Evolutionary conservation across 1,140 invertebrate species (phyloP), one percentile per base, ranked within the genome.

Genomic region (Drosophila parvula): DNA sequence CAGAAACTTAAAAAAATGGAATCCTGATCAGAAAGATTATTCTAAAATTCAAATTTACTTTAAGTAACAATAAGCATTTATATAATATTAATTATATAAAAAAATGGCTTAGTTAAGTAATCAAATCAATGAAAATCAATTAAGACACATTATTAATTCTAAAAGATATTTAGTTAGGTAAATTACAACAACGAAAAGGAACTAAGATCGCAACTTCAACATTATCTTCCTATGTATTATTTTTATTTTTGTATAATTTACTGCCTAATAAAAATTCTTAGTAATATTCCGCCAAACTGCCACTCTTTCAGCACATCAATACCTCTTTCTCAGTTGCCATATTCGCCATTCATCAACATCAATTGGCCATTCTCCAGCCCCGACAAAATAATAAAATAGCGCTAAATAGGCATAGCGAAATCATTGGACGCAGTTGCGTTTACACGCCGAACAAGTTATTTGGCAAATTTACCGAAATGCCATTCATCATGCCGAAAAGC

Each of bases 401-500:
- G 53, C 51, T 59, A 34, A 68, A 74, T 74, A 59, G 28, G 34
- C 64, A 47, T 47, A 70, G 47, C 57, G 57, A 55, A 74, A 47
- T 47, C 45, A 69, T 36, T 45, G 53, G 55, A 27, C 53, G 59
- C 43, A 55, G 51, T 59, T 77, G 74, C 71, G 62, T 55, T 74
- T 55, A 56, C 73, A 70, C 69, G 9, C 57, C 53, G 40, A 58
- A 71, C 59, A 62, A 60, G 60, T 47, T 64, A 53, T 47, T 55
- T 59, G 50, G 41, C 56, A 73, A 77, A 71, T 73, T 81, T 62
- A 63, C 43, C 36, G 53, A 77, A 73, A 63, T 81, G 79, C 62
- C 79, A 81, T 81, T 82, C 74, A 82, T 81, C 79, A 81, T 38
- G 79, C 34, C 61, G 32, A 43, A 67, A 47, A 38, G 56, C 41